Percentiles rank a stretch among this genome's conserved stretches.
phyloP scores from a whole-genome alignment of 2,888 invertebrate genomes.

The Polylopha cassiicola region DNA sequence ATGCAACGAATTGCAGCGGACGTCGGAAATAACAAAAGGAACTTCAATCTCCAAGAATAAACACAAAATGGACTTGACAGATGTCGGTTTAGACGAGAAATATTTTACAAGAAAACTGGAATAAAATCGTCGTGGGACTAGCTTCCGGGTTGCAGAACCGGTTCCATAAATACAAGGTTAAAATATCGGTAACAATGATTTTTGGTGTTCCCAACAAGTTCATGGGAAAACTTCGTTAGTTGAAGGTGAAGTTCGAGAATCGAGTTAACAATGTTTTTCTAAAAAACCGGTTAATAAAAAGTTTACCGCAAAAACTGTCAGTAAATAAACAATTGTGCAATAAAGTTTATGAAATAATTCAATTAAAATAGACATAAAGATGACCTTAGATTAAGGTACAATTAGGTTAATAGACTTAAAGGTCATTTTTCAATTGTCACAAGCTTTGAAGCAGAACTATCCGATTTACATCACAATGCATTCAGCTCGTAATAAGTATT shows the following conservation, averaged over 20 bases:
- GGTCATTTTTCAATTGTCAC: no score
- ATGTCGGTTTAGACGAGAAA: conserved; percentile 36
- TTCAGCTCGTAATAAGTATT: conserved; percentile 13
- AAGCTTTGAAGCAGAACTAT: conserved; percentile 5
- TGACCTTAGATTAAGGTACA: no score
- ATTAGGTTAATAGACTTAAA: no score
- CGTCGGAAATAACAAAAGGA: conserved; percentile 38
- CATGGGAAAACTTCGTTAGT: conserved; percentile 30
- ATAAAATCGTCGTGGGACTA: conserved; percentile 51
- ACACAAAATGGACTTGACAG: conserved; percentile 46
- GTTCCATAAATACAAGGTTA: conserved; percentile 34
- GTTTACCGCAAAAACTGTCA: no score
- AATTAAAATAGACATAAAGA: no score
- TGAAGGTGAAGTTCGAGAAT: no score
- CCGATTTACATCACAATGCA: conserved; percentile 15
- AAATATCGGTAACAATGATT: conserved; percentile 31
- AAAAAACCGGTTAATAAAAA: no score
- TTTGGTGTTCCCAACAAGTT: conserved; percentile 31
- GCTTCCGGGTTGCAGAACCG: conserved; percentile 63
- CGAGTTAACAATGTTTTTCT: no score
- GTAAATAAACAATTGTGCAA: no score
- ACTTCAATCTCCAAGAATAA: conserved; percentile 36
- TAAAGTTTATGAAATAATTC: no score
- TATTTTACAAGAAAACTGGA: conserved; percentile 56
- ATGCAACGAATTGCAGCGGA: conserved; percentile 18